Evolutionary conservation across 1,140 invertebrate species (phyloP), one percentile per base, ranked within the genome.

Genomic region (Acromyrmex heyeri): DNA sequence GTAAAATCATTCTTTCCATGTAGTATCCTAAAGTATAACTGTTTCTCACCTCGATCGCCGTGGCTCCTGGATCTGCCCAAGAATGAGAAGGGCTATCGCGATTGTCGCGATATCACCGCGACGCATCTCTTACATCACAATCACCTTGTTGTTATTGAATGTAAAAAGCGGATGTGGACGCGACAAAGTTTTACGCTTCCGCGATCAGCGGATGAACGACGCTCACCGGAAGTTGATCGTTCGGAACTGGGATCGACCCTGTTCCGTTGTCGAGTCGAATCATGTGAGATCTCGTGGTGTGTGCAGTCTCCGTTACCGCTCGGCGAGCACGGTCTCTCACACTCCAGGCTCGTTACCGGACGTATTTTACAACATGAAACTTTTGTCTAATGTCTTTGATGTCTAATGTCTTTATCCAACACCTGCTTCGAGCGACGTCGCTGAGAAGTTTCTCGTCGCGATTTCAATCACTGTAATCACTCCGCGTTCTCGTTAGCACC

Each of bases 121-220:
- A 94, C 94, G 94, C 95, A 95, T 95, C 94, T 95, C 95, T 95
- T 94, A 95, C 94, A 95, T 95, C 94, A 95, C 94, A 94, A 92
- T 94, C 90, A 92, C 88, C 92, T 92, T 92, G 88, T 91, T 93
- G 53, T 70, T 90, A 91, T 93, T 91, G 91, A 94, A 94, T 93
- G 92, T 90, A 91, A 91, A 93, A 92, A 70, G 48, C 92, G 90
- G 88, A 91, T 87, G 88, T 69, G 72, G 77, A 90, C 87, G 77
- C 77, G 88, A 87, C 83, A 69, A 81, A 70, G 75, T 82, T 90
- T 77, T 57, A 88, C 89, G 89, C 50, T 90, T 89, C 85, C 85
- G 85, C 76, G 27, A 70, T 76, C 70, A 87, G 69, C 88, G 85
- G 77, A 87, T 67, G 64, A 65, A 21, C 57, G 70, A 50, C 70